Percentiles rank a stretch among this genome's conserved stretches.
These are phyloP conservation scores for Dipodomys spectabilis DNA, from an alignment of 2,113 vertebrate genomes.

Conservation along the genomic window DNA sequence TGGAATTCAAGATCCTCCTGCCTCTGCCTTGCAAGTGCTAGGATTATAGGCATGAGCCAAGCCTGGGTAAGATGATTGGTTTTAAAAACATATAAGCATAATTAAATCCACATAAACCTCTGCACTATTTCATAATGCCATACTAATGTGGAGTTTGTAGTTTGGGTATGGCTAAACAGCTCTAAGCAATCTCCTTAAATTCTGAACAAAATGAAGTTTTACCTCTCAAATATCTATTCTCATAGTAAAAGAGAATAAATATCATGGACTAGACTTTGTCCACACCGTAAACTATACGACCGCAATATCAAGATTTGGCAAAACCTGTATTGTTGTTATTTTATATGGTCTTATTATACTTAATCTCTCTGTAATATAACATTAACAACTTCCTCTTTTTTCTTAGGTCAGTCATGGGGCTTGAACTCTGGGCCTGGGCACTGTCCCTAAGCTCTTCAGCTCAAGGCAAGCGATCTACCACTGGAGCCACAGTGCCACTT, in stretches of 20 bases:
- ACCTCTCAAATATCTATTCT: slow-evolving; percentile 38
- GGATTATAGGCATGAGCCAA: no score
- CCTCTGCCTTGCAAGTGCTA: no score
- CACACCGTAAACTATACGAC: slow-evolving; percentile 12
- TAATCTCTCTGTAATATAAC: not conserved
- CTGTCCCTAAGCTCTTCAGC: no score
- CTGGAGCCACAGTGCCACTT: no score
- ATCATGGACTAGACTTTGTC: slow-evolving; percentile 20
- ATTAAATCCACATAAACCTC: slow-evolving; percentile 37
- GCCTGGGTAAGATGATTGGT: not conserved
- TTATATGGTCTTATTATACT: not conserved
- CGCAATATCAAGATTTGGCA: not conserved
- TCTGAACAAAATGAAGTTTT: slow-evolving; percentile 29
- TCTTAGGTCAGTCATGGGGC: no score
- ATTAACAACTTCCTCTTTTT: not conserved
- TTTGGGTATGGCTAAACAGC: slow-evolving; percentile 17
- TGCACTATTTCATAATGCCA: slow-evolving; percentile 22
- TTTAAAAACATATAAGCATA: slow-evolving; percentile 50
- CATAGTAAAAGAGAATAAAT: slow-evolving; percentile 22
- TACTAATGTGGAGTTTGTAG: not conserved
- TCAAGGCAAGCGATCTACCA: no score
- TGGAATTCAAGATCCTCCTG: no score
- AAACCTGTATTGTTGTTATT: not conserved
- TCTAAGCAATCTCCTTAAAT: slow-evolving; percentile 41
- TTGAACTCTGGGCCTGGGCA: no score